Evolutionary conservation across 2,888 invertebrate genomes (phyloP), one percentile per base, ranked within the genome.

Genomic region (Hydriomena furcata): DNA sequence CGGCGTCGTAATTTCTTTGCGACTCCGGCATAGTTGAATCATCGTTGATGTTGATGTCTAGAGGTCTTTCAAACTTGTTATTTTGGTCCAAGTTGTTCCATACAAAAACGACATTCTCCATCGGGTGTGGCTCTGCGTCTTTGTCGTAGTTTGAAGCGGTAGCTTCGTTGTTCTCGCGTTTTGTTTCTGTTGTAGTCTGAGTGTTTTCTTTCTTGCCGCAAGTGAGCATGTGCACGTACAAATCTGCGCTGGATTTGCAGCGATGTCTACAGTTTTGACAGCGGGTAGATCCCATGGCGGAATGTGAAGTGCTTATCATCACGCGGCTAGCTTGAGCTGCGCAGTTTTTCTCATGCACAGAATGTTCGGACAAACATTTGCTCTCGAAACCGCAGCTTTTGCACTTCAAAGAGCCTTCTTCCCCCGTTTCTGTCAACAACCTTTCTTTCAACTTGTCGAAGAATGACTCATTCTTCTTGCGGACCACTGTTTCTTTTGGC

Each of bases 211-310:
- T 77, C 21, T 93, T 93, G 5, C 83, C 82, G 72, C 97, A 97
- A 25, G 93, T 93, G 79, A 94, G 93, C 76, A 96, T 87, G 75
- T 97, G 97, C 50, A 93, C 86, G 56, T 94, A 90, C 36, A 97
- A 90, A 82, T 96, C 97, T 2, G 93, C 92, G 63, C 95, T 95
- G 17, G 95, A 95, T 84, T 97, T 97, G 81, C 96, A 97, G 53
- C 96, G 92, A 76, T 96, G 96, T 58, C 96, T 92, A 77, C 97
- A 97, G 74, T 94, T 94, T 79, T 96, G 96, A 76, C 97, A 97
- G 50, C 97, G 92, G 38, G 95, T 95, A 7, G 96, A 95, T 56
- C 94, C 93, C 66, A 91, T 79, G 61, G 86, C 91, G 34, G 91
- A 77, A 53, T 85, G 82, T 24, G 90, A 69, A 5, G 91, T 76